A percentile compares a stretch with the other conserved stretches of the same genome.
phyloP scores from a whole-genome alignment of 37 sponge, comb jelly and placozoan species.

The Cliona cf. orientalis region DNA sequence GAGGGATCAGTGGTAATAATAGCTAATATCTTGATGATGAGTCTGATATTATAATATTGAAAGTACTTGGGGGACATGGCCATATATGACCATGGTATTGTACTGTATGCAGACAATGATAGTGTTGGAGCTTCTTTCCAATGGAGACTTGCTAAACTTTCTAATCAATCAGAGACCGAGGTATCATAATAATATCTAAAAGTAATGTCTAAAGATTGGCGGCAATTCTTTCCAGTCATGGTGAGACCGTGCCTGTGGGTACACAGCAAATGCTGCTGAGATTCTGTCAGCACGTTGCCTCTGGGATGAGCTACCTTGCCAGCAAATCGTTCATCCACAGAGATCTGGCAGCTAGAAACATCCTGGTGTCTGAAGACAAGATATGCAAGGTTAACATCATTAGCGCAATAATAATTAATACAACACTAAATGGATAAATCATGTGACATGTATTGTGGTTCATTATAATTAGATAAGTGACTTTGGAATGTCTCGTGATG shows the following conservation, averaged over 20 bases:
- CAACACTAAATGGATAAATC: neutral
- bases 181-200: no score
- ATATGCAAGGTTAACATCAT: conserved; percentile 47
- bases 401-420: neutral
- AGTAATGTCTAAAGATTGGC: no score
- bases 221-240: neutral
- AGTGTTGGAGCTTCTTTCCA: conserved; percentile 43
- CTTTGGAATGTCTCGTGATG: conserved; percentile 76
- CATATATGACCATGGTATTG: no score
- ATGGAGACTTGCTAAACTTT: conserved; percentile 40
- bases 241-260: neutral
- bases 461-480: conserved; percentile 55
- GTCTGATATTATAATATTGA: neutral
- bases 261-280: neutral
- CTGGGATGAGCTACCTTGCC: conserved; percentile 68
- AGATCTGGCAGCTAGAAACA: conserved; percentile 73
- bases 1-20: conserved; percentile 21
- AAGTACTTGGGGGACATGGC: no score
- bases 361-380: conserved; percentile 36
- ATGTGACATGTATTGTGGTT: neutral
- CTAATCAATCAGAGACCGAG: conserved; percentile 14
- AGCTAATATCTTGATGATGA: neutral
- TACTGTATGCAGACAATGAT: conserved; percentile 42
- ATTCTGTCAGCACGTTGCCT: conserved; percentile 60
- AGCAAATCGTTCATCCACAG: conserved; percentile 59